These are phyloP conservation scores for Antennarius maculatus DNA, from an alignment of 2,797 vertebrate species.

Conservation along the genomic window DNA sequence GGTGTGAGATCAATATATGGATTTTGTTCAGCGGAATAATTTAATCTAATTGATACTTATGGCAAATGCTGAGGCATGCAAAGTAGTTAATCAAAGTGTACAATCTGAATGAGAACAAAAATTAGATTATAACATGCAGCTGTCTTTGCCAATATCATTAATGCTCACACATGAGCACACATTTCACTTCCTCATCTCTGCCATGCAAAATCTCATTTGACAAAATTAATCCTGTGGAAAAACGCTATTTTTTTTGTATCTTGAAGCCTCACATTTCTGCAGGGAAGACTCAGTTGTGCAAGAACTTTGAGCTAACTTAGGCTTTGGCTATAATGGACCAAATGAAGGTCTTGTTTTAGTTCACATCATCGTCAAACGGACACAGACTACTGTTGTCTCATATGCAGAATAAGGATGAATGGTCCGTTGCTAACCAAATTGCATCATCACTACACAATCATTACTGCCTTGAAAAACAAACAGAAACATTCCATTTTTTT, in stretches of 20 bases:
- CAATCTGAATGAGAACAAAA: constrained; percentile 34
- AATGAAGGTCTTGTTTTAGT: not conserved
- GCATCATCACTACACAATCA: not conserved
- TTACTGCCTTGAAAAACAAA: not conserved
- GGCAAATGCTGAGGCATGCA: constrained; percentile 21
- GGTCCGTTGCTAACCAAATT: not conserved
- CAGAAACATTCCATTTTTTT: not conserved
- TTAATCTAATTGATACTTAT: constrained; percentile 55
- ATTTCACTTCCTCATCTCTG: constrained; percentile 6
- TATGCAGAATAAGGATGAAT: not conserved
- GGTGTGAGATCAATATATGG: constrained; percentile 31
- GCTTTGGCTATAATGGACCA: not conserved
- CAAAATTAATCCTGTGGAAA: constrained; percentile 47
- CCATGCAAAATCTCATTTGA: constrained; percentile 45
- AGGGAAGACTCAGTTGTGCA: constrained; percentile 8
- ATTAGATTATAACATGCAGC: constrained; percentile 32
- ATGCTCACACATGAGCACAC: constrained; percentile 7
- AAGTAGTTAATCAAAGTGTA: constrained; percentile 35
- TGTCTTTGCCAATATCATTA: constrained; percentile 17
- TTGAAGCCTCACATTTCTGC: constrained; percentile 39
- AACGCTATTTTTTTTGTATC: constrained; percentile 27
- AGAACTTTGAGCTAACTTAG: constrained; percentile 7
- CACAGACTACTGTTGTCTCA: not conserved
- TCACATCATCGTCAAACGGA: not conserved
- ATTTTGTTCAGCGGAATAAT: constrained; percentile 29